These are phyloP conservation scores for Hypanus sabinus DNA, from an alignment of 2,113 vertebrate genomes.

Conservation along the genomic window DNA sequence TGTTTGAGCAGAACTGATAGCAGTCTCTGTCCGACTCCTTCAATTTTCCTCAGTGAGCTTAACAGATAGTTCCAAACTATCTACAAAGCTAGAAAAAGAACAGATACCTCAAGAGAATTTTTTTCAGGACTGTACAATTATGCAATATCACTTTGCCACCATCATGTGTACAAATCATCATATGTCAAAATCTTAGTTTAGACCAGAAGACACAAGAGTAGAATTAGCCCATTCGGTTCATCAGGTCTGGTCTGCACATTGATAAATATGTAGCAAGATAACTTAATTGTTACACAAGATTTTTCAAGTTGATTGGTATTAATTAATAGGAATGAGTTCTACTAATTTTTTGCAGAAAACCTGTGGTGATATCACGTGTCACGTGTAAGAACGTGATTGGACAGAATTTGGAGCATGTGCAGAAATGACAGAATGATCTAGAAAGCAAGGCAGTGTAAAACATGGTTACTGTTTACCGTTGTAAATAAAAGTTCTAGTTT, in stretches of 20 bases:
- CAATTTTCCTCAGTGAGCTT: background rate
- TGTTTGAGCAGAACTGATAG: background rate
- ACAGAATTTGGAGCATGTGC: too few relatives aligned
- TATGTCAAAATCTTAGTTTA: background rate
- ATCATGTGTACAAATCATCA: background rate
- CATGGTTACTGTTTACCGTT: too few relatives aligned
- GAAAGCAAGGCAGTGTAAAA: too few relatives aligned
- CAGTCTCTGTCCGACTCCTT: background rate
- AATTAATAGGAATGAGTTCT: background rate
- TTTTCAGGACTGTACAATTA: background rate
- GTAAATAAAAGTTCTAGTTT: too few relatives aligned
- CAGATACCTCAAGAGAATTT: background rate
- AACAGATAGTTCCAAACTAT: background rate
- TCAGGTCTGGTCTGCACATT: too few relatives aligned
- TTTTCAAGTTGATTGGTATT: background rate
- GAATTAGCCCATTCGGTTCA: too few relatives aligned
- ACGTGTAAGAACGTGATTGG: too few relatives aligned
- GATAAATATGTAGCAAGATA: background rate
- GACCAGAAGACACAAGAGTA: too few relatives aligned
- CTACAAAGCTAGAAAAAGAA: background rate
- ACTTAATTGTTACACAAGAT: background rate
- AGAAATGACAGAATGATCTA: too few relatives aligned
- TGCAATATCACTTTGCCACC: background rate
- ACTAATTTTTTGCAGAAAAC: background rate
- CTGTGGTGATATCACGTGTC: too few relatives aligned